Base-by-base conservation (phyloP, 2,113 vertebrate genomes). In the Pan paniscus region DNA sequence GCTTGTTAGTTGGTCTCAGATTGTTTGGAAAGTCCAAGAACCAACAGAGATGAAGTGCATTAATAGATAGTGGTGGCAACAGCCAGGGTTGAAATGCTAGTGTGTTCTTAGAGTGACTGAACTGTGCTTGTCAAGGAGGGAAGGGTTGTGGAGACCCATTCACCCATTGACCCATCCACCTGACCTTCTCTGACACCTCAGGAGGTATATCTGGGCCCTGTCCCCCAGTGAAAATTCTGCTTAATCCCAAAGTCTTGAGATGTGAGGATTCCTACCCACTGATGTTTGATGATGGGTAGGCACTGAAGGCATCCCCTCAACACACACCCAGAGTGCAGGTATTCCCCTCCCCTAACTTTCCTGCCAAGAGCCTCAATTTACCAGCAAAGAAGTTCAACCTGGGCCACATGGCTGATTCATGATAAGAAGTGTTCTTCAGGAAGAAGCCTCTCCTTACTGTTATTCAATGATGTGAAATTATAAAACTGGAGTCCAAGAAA, bases 121-220 rank as follows among this genome's bases (percentile, higher is more conserved):
- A 38, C 14, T 35, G 10, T 52, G 22, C 38, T 55, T 8, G 14
- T 8, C n/a, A n/a, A n/a, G 2, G 4, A 87, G 0, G 9, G 8
- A 70, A 82, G 25, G 13, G 9, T 7, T 16, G 13, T n/a, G 35
- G 64, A 93, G 30, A 76, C 1, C 22, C 0, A 0, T 1, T 0
- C 14, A 3, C 25, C 38, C 40, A 7, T 0, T 25, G 22, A 68
- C 3, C 8, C 67, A 30, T 38, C 72, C 10, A 61, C 25, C 25
- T 85, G 40, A 89, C 30, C 40, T 30, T 88, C 92, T 91, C 76
- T 72, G 48, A 35, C 50, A 96, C 8, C 48, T 91, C 43, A 75
- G 18, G 85, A 75, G 43, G 25, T 17, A 22, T 52, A 72, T 57
- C n/a, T 48, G 52, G 61, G n/a, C 13, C 43, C 6, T 87, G 17